Percentiles rank a stretch among this genome's conserved stretches.
Conservation (phyloP, 2,888 invertebrate genomes). For the Mimachlamys varia region DNA sequence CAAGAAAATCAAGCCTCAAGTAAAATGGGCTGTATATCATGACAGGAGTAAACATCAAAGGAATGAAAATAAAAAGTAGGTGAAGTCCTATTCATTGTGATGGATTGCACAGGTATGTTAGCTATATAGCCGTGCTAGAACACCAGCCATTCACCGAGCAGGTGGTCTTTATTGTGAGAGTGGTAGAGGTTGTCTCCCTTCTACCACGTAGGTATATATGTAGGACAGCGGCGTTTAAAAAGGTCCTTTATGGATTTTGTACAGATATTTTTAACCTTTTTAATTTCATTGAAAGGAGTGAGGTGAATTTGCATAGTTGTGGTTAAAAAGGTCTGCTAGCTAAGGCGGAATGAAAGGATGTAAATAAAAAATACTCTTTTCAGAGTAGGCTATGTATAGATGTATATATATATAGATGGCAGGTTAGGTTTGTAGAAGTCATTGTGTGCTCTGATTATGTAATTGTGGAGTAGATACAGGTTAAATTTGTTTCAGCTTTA, state of each 20-base stretch:
- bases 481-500: conserved; percentile 28
- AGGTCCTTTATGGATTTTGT: not conserved
- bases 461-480: conserved; percentile 31
- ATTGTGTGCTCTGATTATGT: conserved; percentile 23
- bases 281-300: conserved; percentile 11
- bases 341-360: not conserved
- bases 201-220: not conserved
- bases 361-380: not conserved
- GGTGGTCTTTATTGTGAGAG: not conserved
- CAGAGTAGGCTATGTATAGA: not conserved
- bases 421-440: not conserved
- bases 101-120: not conserved
- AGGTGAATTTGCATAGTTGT: not conserved
- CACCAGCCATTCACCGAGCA: not conserved
- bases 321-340: conserved; percentile 14
- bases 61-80: not conserved
- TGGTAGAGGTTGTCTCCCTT: conserved; percentile 10
- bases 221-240: not conserved
- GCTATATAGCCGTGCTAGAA: no score
- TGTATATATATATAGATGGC: not conserved
- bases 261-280: conserved; percentile 29
- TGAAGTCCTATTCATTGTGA: not conserved
- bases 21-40: not conserved
- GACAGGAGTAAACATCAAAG: not conserved
- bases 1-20: not conserved